These are phyloP conservation scores for Hippocampus guttulatus DNA, from an alignment of 2,113 vertebrate species.

Conservation along the genomic window DNA sequence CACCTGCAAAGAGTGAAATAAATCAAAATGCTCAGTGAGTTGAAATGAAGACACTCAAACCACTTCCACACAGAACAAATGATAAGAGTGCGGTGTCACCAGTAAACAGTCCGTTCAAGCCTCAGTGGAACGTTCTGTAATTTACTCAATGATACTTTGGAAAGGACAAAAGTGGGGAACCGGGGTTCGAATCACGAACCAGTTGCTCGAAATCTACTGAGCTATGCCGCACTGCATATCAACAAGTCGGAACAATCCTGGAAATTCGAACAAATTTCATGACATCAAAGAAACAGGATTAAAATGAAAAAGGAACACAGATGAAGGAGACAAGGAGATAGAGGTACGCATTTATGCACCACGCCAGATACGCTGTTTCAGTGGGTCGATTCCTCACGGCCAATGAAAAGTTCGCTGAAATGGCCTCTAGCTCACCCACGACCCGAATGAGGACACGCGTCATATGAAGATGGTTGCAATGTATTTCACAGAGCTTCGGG, in stretches of 20 bases:
- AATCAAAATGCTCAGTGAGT: neutral
- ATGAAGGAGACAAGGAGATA: neutral
- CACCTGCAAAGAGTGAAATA: neutral
- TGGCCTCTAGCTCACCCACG: neutral
- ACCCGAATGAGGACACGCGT: neutral
- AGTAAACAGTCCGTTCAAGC: neutral
- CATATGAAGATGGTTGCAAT: neutral
- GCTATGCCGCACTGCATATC: neutral
- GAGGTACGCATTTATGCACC: neutral
- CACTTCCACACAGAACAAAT: neutral
- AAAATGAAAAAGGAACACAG: neutral
- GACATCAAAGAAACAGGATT: neutral
- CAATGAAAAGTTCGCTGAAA: neutral
- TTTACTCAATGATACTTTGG: neutral
- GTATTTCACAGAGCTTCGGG: slow-evolving; percentile 6
- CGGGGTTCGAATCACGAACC: neutral
- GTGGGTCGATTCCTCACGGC: neutral
- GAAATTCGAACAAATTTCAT: neutral
- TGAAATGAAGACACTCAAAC: neutral
- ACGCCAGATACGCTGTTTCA: neutral
- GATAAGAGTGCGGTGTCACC: neutral
- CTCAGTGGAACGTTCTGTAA: neutral
- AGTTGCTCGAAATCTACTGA: neutral
- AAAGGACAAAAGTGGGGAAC: neutral
- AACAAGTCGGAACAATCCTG: neutral